A percentile compares a stretch with the other conserved stretches of the same genome.
These are phyloP conservation scores for Cryptops parisi DNA, from an alignment of 2,888 invertebrate genomes.

Conservation along the genomic window DNA sequence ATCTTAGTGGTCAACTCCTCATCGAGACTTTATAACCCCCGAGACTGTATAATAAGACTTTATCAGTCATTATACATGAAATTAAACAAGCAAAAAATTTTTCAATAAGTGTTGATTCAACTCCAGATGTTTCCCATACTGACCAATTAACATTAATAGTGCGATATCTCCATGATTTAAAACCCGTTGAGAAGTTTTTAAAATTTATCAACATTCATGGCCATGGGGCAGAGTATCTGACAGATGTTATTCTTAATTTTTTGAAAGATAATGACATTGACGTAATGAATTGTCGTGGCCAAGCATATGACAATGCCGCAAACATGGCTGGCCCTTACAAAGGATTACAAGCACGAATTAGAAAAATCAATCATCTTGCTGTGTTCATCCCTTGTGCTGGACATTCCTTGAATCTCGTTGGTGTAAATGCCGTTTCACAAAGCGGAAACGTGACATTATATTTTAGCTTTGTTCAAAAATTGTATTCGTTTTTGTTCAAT, in stretches of 20 bases:
- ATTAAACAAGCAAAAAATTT: too few species aligned
- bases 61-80: too few species aligned
- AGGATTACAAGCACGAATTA: slow-evolving; percentile 24
- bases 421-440: not conserved
- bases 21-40: too few species aligned
- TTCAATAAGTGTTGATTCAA: too few species aligned
- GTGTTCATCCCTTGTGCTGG: slow-evolving; percentile 24
- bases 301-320: slow-evolving; percentile 26
- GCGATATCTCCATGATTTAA: too few species aligned
- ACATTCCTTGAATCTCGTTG: slow-evolving; percentile 24
- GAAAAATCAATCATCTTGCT: slow-evolving; percentile 23
- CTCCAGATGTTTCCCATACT: too few species aligned
- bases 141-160: too few species aligned
- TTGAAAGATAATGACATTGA: slow-evolving; percentile 14
- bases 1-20: too few species aligned
- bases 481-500: too few species aligned
- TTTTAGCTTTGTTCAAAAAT: too few species aligned
- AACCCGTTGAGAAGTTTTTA: slow-evolving; percentile 26
- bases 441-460: too few species aligned
- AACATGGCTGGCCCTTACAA: slow-evolving; percentile 26
- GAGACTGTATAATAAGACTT: too few species aligned
- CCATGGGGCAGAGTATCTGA: slow-evolving; percentile 26
- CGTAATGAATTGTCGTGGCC: slow-evolving; percentile 23
- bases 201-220: slow-evolving; percentile 24
- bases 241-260: slow-evolving; percentile 12